phyloP scores from a whole-genome alignment of 2,113 vertebrate genomes.

The Panthera tigris region DNA sequence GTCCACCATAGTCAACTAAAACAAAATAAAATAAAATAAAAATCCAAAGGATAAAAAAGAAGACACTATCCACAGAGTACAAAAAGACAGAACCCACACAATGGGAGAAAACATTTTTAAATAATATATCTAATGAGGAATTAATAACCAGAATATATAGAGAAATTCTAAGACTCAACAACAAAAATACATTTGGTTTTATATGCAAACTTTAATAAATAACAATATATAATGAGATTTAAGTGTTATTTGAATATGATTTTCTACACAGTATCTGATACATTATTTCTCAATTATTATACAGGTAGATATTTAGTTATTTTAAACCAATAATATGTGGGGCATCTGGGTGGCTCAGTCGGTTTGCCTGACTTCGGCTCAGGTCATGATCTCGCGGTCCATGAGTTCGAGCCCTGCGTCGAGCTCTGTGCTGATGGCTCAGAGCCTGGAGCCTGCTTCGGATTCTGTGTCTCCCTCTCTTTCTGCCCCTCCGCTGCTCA shows the following conservation, averaged over 20 bases:
- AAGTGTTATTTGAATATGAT: not conserved
- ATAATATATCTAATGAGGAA: not conserved
- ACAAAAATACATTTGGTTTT: not conserved
- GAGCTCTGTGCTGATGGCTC: no score
- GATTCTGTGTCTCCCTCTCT: no score
- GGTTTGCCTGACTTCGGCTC: no score
- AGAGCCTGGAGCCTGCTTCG: no score
- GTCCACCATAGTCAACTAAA: not conserved
- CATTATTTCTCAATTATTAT: not conserved
- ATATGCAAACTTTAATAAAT: not conserved
- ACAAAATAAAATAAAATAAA: not conserved
- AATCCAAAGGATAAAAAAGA: not conserved
- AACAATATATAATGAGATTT: not conserved
- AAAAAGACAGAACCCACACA: not conserved
- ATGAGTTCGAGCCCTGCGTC: no score
- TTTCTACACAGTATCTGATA: not conserved
- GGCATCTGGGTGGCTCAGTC: no score
- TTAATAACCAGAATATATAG: not conserved
- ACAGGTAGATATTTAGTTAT: not conserved
- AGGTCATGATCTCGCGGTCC: no score
- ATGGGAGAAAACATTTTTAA: not conserved
- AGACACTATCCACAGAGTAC: not conserved
- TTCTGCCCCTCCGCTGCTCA: no score
- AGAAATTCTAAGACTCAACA: not conserved
- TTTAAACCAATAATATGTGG: not conserved